A percentile compares a stretch with the other conserved stretches of the same genome.
Evolutionary conservation across 2,797 vertebrate genomes (phyloP).

Genomic region (Coluber constrictor): DNA sequence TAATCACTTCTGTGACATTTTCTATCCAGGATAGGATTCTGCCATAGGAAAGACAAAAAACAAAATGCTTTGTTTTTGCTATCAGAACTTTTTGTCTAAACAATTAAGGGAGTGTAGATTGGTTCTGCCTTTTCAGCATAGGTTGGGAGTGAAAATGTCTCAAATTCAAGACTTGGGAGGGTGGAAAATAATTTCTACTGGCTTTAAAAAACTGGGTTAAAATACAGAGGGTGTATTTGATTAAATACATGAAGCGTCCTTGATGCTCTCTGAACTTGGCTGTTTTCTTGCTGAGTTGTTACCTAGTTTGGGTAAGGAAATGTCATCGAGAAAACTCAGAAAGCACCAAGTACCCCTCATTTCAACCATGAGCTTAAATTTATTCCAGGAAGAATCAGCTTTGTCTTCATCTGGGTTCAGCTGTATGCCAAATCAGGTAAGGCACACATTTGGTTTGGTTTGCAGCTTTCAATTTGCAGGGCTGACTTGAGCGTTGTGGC

Average conservation of each 20-base stretch:
- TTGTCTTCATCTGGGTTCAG: background rate
- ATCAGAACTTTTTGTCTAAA: background rate
- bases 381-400: background rate
- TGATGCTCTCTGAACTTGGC: background rate
- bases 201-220: background rate
- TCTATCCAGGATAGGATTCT: background rate
- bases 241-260: background rate
- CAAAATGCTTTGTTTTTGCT: background rate
- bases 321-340: background rate
- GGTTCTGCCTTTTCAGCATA: background rate
- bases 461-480: background rate
- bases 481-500: background rate
- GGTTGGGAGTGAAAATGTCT: background rate
- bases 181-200: no score
- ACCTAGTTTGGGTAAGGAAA: background rate
- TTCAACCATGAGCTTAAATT: background rate
- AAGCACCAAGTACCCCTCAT: background rate
- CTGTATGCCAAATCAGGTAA: background rate
- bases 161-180: background rate
- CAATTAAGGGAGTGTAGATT: background rate
- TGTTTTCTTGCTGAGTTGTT: background rate
- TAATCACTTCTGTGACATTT: background rate
- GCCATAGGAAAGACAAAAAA: no score
- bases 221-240: background rate
- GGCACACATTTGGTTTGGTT: no score